phyloP scores from a whole-genome alignment of 2,113 vertebrate species.

The Columba livia region DNA sequence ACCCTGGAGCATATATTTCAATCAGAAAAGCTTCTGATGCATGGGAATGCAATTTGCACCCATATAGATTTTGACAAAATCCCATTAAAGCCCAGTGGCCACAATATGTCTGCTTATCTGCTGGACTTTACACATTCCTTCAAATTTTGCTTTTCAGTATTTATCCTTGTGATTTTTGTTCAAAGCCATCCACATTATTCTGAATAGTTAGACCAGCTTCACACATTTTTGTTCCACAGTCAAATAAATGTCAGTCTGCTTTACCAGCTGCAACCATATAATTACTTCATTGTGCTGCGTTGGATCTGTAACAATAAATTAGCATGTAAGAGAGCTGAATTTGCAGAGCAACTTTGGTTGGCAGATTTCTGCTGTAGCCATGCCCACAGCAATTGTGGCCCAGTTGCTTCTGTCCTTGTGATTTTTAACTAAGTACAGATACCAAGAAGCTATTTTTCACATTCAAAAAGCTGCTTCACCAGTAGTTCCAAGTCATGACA shows the following conservation, averaged over 20 bases:
- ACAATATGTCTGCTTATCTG: neutral
- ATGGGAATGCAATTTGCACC: neutral
- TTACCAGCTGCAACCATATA: constrained; percentile 26
- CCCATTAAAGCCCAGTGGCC: neutral
- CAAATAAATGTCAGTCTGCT: constrained; percentile 22
- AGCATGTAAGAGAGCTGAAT: neutral
- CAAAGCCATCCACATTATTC: neutral
- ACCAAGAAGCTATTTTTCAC: neutral
- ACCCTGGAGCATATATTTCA: neutral
- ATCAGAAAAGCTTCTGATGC: neutral
- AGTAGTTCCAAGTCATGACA: neutral
- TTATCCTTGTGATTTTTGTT: neutral
- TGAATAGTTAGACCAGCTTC: neutral
- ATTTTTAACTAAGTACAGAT: neutral
- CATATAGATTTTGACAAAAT: neutral
- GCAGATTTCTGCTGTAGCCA: neutral
- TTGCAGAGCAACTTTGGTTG: neutral
- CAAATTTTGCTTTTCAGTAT: neutral
- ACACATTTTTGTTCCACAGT: neutral
- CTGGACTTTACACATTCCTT: neutral
- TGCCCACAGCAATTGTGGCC: neutral
- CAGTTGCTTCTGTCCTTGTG: neutral
- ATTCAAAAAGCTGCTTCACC: neutral
- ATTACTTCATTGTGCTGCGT: neutral
- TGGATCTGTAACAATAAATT: constrained; percentile 6